These are phyloP conservation scores for Pristiophorus japonicus DNA, from an alignment of 2,113 vertebrate genomes.

Conservation along the genomic window DNA sequence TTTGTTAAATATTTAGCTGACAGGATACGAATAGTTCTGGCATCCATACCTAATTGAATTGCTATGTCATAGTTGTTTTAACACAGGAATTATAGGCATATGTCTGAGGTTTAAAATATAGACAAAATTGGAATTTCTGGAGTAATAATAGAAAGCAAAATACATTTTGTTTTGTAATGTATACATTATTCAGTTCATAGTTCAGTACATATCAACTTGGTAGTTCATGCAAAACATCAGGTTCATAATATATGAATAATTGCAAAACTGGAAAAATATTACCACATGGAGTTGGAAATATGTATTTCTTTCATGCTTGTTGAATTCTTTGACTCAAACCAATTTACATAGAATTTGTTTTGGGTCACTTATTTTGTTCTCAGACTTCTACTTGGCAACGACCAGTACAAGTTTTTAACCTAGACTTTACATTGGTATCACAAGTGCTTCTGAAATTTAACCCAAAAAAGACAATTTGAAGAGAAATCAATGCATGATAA, in stretches of 20 bases:
- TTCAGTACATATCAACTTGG: background rate
- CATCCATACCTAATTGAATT: background rate
- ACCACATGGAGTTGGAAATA: background rate
- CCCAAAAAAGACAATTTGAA: background rate
- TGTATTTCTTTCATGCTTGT: background rate
- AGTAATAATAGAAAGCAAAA: background rate
- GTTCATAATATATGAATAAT: background rate
- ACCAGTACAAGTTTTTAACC: background rate
- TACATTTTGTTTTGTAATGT: background rate
- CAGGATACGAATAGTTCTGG: background rate
- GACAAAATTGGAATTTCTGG: background rate
- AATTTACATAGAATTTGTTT: background rate
- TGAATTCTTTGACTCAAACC: background rate
- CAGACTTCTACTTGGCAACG: too few species aligned
- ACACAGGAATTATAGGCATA: background rate
- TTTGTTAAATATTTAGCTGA: background rate
- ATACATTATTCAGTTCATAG: background rate
- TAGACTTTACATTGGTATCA: background rate
- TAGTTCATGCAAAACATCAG: background rate
- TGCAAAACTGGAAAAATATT: background rate
- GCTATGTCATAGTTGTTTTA: background rate
- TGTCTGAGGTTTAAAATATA: background rate
- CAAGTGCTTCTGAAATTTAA: constrained; percentile 1
- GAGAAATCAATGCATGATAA: background rate
- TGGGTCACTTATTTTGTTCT: background rate